Evolutionary conservation across 2,113 vertebrate species (phyloP).

Genomic region (Pontoporia blainvillei): DNA sequence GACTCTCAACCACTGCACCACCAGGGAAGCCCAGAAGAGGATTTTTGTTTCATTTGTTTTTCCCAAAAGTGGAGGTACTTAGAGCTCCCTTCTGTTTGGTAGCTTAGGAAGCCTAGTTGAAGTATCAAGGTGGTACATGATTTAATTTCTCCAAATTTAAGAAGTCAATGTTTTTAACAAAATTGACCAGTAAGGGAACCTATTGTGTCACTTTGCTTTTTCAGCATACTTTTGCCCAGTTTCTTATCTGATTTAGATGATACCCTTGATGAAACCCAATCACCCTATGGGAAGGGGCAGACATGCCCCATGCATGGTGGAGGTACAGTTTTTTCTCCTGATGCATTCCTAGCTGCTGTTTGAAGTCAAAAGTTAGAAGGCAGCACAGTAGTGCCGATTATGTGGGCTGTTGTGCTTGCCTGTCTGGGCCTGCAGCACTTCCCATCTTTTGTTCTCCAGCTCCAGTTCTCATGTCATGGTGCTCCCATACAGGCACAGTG

Average conservation of each 20-base stretch:
- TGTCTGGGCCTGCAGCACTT: slow-evolving; percentile 41
- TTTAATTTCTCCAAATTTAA: neutral
- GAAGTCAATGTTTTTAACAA: neutral
- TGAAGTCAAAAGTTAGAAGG: slow-evolving; percentile 18
- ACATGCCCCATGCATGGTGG: neutral
- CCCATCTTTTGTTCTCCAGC: slow-evolving; percentile 37
- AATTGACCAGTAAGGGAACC: neutral
- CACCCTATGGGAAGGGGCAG: neutral
- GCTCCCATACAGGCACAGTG: slow-evolving; percentile 35
- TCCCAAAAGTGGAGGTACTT: neutral
- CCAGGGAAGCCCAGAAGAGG: neutral
- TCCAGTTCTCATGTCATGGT: slow-evolving; percentile 21
- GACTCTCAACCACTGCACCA: too few relatives aligned
- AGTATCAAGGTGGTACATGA: neutral
- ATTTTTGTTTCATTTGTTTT: neutral
- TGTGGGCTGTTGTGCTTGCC: neutral
- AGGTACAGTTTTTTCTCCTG: neutral
- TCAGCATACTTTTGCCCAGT: neutral
- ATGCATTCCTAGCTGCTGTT: neutral
- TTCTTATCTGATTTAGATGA: neutral
- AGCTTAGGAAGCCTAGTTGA: neutral
- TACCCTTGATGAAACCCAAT: neutral
- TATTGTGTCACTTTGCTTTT: neutral
- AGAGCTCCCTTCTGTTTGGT: neutral
- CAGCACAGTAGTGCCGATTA: neutral